These are phyloP conservation scores for Trissonchulus latispiculum DNA, from an alignment of 2,888 invertebrate genomes.

Conservation along the genomic window DNA sequence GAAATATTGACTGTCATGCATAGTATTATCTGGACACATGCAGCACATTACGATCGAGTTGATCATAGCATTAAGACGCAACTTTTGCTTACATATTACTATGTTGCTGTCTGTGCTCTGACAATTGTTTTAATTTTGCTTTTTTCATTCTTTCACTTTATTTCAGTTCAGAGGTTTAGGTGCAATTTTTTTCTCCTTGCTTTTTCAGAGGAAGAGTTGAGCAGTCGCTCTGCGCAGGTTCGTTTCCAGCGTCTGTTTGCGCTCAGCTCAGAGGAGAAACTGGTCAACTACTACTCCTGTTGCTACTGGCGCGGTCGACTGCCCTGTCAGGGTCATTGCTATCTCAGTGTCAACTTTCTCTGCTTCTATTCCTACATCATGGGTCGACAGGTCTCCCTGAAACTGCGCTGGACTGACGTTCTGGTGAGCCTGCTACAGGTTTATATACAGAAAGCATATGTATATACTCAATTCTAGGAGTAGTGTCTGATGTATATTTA, in stretches of 20 bases:
- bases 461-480: no score
- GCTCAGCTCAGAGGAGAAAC: constrained; percentile 81
- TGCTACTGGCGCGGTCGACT: constrained; percentile 76
- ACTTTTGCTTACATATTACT: no score
- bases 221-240: constrained; percentile 63
- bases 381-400: constrained; percentile 74
- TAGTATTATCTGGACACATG: no score
- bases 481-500: no score
- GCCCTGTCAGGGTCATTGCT: constrained; percentile 92
- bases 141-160: neutral
- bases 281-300: constrained; percentile 68
- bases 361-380: constrained; percentile 91
- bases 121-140: no score
- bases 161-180: no score
- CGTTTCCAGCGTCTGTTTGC: constrained; percentile 80
- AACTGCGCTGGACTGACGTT: constrained; percentile 80
- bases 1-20: no score
- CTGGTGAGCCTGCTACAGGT: constrained; percentile 50
- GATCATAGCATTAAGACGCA: no score
- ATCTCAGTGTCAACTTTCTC: constrained; percentile 87
- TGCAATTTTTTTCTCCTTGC: neutral
- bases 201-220: constrained; percentile 66
- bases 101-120: no score
- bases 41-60: no score
- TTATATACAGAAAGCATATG: no score